Conservation (phyloP, 1,140 invertebrate species). For the Trachelipus rathkii region DNA sequence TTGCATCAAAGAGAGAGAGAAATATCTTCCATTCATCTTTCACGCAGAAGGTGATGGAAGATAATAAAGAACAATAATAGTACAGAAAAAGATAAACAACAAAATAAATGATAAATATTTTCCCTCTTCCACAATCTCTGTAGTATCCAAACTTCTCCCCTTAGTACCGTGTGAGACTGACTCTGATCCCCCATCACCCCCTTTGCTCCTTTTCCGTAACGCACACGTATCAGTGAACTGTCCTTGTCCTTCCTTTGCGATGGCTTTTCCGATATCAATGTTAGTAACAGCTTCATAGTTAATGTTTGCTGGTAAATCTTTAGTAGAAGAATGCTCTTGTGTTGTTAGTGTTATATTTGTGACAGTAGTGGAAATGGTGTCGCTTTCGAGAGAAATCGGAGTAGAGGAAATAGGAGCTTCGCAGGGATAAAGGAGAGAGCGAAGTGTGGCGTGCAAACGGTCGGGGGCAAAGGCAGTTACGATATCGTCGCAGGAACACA, state of each 20-base stretch:
- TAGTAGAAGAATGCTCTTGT: not conserved
- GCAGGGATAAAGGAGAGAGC: conserved; percentile 46
- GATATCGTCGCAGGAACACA: conserved; percentile 69
- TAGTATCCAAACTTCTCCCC: not conserved
- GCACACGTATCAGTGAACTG: not conserved
- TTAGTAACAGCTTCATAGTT: not conserved
- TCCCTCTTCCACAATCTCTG: not conserved
- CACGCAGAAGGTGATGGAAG: too few species aligned
- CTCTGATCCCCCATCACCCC: not conserved
- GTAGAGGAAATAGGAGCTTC: conserved; percentile 23
- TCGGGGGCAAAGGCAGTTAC: conserved; percentile 51
- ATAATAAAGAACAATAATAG: not conserved
- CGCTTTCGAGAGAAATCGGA: conserved; percentile 51
- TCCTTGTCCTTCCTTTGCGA: not conserved
- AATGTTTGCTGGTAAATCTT: not conserved
- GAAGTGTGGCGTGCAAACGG: conserved; percentile 48
- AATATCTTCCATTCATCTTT: too few species aligned
- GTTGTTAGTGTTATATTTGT: not conserved
- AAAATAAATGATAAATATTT: not conserved
- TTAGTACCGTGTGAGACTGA: not conserved
- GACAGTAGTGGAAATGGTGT: not conserved
- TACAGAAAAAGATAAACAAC: not conserved
- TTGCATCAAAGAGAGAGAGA: too few species aligned
- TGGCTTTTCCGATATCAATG: too few species aligned
- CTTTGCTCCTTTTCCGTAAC: not conserved